These are phyloP conservation scores for Zaprionus ornatus DNA, from an alignment of 1,140 invertebrate species.

Conservation along the genomic window DNA sequence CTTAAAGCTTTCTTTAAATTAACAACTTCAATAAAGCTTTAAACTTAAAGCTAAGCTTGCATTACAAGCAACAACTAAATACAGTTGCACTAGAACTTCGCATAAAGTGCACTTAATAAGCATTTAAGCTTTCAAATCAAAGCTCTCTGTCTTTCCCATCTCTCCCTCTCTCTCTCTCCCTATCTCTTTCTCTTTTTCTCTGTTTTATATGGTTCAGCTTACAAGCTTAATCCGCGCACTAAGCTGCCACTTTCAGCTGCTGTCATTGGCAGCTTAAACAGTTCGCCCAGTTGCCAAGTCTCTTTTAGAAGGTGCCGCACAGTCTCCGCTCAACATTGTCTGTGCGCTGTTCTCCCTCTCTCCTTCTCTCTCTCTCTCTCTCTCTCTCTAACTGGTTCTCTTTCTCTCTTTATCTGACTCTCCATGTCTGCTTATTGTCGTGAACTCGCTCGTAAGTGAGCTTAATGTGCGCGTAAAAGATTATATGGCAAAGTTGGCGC, in stretches of 20 bases:
- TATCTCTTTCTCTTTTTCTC: background rate
- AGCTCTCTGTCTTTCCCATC: background rate
- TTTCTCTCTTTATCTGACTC: background rate
- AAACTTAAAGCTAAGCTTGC: background rate
- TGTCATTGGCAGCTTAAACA: constrained; percentile 36
- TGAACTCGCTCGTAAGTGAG: constrained; percentile 61
- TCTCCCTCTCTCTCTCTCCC: no score
- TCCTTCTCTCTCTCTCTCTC: background rate
- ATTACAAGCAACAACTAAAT: background rate
- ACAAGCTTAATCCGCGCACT: constrained; percentile 12
- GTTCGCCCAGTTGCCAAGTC: constrained; percentile 23
- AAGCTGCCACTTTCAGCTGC: constrained; percentile 37
- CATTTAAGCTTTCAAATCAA: constrained; percentile 3
- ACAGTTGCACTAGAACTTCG: background rate
- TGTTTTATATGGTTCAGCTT: background rate
- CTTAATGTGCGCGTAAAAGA: constrained; percentile 76
- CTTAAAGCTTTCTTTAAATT: background rate
- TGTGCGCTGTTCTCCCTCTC: background rate
- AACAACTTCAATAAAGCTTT: background rate
- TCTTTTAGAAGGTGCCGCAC: constrained; percentile 31
- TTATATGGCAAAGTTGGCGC: constrained; percentile 72
- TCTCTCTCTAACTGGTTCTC: background rate
- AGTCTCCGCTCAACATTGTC: constrained; percentile 38
- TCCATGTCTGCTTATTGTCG: constrained; percentile 34
- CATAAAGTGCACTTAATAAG: background rate